Percentiles rank a stretch among this genome's conserved stretches.
Evolutionary conservation across 64 coral and sea anemone species (phyloP).

Genomic region (Platygyra sinensis): DNA sequence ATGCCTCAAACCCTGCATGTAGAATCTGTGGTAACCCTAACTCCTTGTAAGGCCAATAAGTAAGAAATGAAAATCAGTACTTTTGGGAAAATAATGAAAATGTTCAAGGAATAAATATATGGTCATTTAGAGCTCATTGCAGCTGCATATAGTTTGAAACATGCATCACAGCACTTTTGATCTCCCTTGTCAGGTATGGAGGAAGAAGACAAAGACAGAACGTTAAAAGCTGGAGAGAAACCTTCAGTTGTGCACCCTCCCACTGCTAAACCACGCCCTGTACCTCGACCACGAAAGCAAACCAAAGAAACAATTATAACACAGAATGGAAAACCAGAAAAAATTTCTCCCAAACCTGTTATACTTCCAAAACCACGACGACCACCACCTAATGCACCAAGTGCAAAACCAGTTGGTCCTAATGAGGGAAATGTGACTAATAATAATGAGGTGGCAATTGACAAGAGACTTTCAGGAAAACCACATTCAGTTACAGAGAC

Average conservation of each 20-base stretch:
- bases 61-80: no score
- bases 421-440: not conserved
- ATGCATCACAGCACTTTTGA: not conserved
- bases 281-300: conserved; percentile 1
- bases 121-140: no score
- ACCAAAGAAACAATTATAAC: not conserved
- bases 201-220: conserved; percentile 12
- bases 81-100: no score
- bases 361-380: conserved; percentile 35
- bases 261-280: not conserved
- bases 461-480: not conserved
- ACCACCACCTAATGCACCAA: conserved; percentile 37
- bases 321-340: conserved; percentile 40
- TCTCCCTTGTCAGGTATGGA: conserved; percentile 12
- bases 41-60: no score
- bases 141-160: not conserved
- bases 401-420: not conserved
- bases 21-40: no score
- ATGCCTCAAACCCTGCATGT: no score
- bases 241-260: not conserved
- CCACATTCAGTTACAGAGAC: not conserved
- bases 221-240: not conserved
- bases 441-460: not conserved
- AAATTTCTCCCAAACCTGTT: conserved; percentile 7
- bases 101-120: no score